Conservation (phyloP, 2,113 vertebrate species). For the Strigops habroptila region DNA sequence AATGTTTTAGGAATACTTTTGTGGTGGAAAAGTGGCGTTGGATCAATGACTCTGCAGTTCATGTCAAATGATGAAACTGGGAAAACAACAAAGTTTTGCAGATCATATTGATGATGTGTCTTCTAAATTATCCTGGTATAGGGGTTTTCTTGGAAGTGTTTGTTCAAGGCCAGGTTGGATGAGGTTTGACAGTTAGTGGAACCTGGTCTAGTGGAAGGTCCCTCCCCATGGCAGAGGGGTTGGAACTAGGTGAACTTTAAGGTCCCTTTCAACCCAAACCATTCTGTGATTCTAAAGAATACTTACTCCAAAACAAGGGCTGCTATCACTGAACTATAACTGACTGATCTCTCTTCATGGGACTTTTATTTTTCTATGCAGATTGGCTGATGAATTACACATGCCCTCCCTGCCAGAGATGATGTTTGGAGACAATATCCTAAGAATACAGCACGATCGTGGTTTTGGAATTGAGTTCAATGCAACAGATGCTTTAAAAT, state of each 20-base stretch:
- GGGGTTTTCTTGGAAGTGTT: background rate
- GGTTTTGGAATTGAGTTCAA: constrained; percentile 96
- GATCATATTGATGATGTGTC: background rate
- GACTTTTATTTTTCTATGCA: constrained; percentile 30
- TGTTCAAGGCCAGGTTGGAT: background rate
- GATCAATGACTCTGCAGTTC: background rate
- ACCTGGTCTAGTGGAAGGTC: background rate
- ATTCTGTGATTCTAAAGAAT: background rate
- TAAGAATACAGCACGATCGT: constrained; percentile 86
- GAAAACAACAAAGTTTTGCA: background rate
- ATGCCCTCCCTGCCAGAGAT: constrained; percentile 97
- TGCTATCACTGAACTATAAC: background rate
- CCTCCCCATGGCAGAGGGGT: background rate
- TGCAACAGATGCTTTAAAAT: constrained; percentile 89
- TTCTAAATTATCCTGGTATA: background rate
- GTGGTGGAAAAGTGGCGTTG: background rate
- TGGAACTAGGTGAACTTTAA: background rate
- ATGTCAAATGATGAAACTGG: background rate
- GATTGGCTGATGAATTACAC: constrained; percentile 87
- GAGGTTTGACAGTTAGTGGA: background rate
- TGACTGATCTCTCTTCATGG: background rate
- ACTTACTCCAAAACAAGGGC: background rate
- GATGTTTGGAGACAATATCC: constrained; percentile 95
- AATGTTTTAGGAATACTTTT: background rate
- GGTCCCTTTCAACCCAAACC: background rate